These are phyloP conservation scores for Anthophora plumipes DNA, from an alignment of 2,888 invertebrate genomes.

Conservation along the genomic window DNA sequence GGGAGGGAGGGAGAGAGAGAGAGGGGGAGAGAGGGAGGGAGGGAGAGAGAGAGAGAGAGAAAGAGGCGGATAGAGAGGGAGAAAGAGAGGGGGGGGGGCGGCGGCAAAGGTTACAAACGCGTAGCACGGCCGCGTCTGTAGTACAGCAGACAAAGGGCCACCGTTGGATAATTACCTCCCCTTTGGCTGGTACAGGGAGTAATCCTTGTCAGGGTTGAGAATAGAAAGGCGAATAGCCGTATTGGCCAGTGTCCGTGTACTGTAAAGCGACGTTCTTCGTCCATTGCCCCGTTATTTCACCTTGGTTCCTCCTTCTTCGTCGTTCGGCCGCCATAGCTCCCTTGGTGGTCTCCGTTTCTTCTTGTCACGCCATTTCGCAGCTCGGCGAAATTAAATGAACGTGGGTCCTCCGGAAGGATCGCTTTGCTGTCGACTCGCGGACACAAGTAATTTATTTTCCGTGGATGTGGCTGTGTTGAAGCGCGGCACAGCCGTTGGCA, in stretches of 20 bases:
- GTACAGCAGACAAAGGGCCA: slow-evolving; percentile 60
- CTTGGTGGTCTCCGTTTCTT: slow-evolving; percentile 23
- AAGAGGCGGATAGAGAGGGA: not conserved
- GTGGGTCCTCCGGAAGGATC: slow-evolving; percentile 26
- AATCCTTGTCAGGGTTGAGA: slow-evolving; percentile 52
- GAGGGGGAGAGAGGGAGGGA: not conserved
- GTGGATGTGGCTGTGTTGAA: slow-evolving; percentile 7
- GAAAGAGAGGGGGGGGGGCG: no score
- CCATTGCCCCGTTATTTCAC: slow-evolving; percentile 34
- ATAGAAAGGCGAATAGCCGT: slow-evolving; percentile 8
- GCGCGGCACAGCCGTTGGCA: slow-evolving; percentile 42
- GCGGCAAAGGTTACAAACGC: slow-evolving; percentile 26
- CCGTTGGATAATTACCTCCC: slow-evolving; percentile 66
- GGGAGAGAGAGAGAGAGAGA: not conserved
- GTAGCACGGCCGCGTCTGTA: slow-evolving; percentile 49
- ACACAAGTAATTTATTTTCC: slow-evolving; percentile 64
- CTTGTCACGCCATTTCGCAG: slow-evolving; percentile 27
- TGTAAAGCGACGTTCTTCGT: slow-evolving; percentile 1
- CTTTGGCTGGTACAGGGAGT: slow-evolving; percentile 38
- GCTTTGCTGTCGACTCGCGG: slow-evolving; percentile 62
- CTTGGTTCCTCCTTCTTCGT: not conserved
- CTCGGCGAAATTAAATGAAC: slow-evolving; percentile 63
- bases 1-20: not conserved
- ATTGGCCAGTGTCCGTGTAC: slow-evolving; percentile 28
- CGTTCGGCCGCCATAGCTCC: not conserved